Evolutionary conservation across 2,888 invertebrate species (phyloP), one percentile per base, ranked within the genome.

Genomic region (Ceramica pisi): DNA sequence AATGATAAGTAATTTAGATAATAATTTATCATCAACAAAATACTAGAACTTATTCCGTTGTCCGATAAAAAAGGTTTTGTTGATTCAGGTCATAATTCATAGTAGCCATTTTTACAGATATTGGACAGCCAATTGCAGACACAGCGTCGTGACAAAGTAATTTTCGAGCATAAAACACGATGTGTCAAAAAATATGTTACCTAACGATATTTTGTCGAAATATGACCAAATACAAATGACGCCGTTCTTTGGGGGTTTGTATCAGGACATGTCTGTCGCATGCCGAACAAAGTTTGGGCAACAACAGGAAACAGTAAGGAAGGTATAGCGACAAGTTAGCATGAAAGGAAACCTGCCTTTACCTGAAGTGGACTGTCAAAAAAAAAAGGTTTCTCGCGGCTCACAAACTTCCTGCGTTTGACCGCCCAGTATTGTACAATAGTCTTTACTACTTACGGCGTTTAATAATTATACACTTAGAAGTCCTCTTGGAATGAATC

Each of bases 71-170:
- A 50, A 61, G 19, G 35, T 35, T 56, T 12, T 61, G 38, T 46
- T 35, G 53, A 62, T 57, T 80, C 31, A 51, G 61, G 51, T 61
- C 51, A 80, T 75, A 35, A 12, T 51, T 53, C 14, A 41, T 26
- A 26, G 21, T 50, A 23, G 21, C 53, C 12, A 38, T 75, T 67
- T 46, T 38, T 19, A 26, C 8, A 26, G 16, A 60, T 59, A 71
- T 59, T 35, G 26, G 35, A 12, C 38, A 19, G 31, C 21, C 12
- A 50, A 38, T 60, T 16, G 19, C 23, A 9, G 26, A 16, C 19
- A 46, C 44, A 55, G 38, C 31, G n/a, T 55, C 65, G 75, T 80
- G 75, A 79, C 48, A 61, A 50, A 73, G 59, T 60, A 61, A 64
- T 75, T 64, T 60, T 64, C 57, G 26, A 53, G 23, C 48, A 21